Base-by-base conservation (phyloP, 2,888 invertebrate species). In the Mycogona germanica region DNA sequence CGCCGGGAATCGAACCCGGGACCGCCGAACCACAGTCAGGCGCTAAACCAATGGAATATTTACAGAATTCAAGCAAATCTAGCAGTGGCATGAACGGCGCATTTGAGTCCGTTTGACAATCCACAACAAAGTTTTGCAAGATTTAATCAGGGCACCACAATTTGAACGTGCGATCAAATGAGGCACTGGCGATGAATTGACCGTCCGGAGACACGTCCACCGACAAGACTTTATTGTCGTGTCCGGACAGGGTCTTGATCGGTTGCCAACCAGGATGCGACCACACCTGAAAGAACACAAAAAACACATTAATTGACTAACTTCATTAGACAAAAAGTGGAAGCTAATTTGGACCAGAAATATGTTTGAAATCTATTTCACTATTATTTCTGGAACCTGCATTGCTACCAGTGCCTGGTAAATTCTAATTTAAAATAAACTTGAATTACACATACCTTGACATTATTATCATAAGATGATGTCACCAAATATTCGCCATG, bases 251-350 rank as follows among this genome's bases (percentile, higher is more conserved):
- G 0, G 93, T 91, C 65, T 91, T 82, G n/a, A 99, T 74, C 0
- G 95, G 96, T 63, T 97, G 92, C 93, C 96, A 98, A 1, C 91
- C 89, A 57, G 92, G 87, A 67, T 86, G 87, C 0, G 93, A 87
- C 98, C 98, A 98, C 46, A 91, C 74, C 74, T 78, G 64, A 3
- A 67, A 64, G 21, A n/a, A 4, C 30, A 46, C 38, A 23, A 37
- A 45, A 53, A 49, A 44, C 28, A 50, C 17, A 26, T 1, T 9
- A 17, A 3, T n/a, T 29, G 2, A 44, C 2, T 3, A 28, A 50
- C 14, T n/a, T 17, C 25, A 6, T 14, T 21, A 7, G 40, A 50
- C 5, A 54, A 14, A 25, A 44, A 45, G 42, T 38, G 12, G 23
- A 56, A 26, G 6, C n/a, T 9, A 21, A 49, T 51, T 41, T n/a